phyloP scores from a whole-genome alignment of 2,797 vertebrate species.

The Acanthurus leucopareius region DNA sequence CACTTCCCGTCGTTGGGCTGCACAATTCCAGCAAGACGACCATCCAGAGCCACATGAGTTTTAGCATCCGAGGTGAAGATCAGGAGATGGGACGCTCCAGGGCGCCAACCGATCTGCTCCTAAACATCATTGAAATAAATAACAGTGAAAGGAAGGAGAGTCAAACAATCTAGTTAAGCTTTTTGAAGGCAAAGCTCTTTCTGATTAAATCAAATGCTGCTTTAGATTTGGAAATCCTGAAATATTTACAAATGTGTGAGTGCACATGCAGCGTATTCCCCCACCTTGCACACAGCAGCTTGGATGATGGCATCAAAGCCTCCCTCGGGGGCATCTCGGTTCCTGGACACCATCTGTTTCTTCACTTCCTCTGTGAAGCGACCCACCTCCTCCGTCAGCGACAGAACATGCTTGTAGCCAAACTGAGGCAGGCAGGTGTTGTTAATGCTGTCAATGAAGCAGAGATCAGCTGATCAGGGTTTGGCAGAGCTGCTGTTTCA shows the following conservation, averaged over 20 bases:
- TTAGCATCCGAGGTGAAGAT: conserved; percentile 98
- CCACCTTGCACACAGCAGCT: conserved; percentile 94
- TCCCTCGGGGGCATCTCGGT: conserved; percentile 94
- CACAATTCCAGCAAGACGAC: conserved; percentile 95
- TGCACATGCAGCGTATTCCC: not conserved
- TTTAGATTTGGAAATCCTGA: not conserved
- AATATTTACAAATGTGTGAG: conserved; percentile 19
- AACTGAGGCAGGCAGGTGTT: conserved; percentile 93
- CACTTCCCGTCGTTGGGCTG: conserved; percentile 94
- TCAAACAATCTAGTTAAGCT: not conserved
- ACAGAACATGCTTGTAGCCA: conserved; percentile 94
- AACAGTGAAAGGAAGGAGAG: not conserved
- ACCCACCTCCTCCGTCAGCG: conserved; percentile 91
- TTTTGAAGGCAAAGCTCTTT: not conserved
- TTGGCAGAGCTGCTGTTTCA: not conserved
- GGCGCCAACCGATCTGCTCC: conserved; percentile 97
- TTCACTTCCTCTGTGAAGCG: conserved; percentile 96
- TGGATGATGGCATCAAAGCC: conserved; percentile 98
- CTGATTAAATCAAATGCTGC: not conserved
- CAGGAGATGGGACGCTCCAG: conserved; percentile 94
- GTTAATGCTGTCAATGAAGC: conserved; percentile 80
- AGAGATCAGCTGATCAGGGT: conserved; percentile 13
- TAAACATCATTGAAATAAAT: conserved; percentile 56
- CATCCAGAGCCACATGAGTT: conserved; percentile 97
- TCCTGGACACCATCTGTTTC: conserved; percentile 94